Percentiles rank a stretch among this genome's conserved stretches.
These are phyloP conservation scores for Gobius niger DNA, from an alignment of 2,113 vertebrate species.

Conservation along the genomic window DNA sequence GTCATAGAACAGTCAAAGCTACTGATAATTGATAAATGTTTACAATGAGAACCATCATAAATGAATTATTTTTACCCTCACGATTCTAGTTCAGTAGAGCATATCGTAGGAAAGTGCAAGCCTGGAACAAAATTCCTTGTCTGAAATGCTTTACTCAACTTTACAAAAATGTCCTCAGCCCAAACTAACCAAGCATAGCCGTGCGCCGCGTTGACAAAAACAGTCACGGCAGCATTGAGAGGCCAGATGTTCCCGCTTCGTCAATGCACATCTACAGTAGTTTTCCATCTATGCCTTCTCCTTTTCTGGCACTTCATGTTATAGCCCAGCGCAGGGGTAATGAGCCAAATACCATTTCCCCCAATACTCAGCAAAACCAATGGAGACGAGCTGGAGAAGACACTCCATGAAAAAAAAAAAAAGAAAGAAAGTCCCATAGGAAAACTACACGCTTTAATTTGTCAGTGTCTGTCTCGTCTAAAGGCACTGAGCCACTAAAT, in stretches of 20 bases:
- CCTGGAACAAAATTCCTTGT: not conserved
- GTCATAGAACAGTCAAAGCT: too few relatives aligned
- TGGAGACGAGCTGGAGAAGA: conserved; percentile 64
- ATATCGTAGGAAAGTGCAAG: too few relatives aligned
- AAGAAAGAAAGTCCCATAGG: conserved; percentile 35
- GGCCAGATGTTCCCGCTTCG: not conserved
- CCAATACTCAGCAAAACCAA: conserved; percentile 68
- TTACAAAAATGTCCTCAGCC: not conserved
- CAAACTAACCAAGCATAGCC: not conserved
- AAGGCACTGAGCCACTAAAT: conserved; percentile 58
- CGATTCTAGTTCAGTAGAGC: too few relatives aligned
- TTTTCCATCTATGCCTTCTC: conserved; percentile 7
- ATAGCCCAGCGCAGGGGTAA: conserved; percentile 70
- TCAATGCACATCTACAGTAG: not conserved
- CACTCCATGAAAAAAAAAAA: conserved; percentile 6
- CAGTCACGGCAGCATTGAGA: not conserved
- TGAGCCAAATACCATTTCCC: conserved; percentile 74
- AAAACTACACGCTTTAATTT: conserved; percentile 59
- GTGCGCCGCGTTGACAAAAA: not conserved
- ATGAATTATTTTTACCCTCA: too few relatives aligned
- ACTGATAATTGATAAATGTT: too few relatives aligned
- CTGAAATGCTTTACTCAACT: not conserved
- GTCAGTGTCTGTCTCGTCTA: conserved; percentile 42
- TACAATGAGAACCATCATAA: too few relatives aligned
- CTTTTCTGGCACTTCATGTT: conserved; percentile 41